These are phyloP conservation scores for Lasioglossum lativentre DNA, from an alignment of 2,888 invertebrate genomes.

Conservation along the genomic window DNA sequence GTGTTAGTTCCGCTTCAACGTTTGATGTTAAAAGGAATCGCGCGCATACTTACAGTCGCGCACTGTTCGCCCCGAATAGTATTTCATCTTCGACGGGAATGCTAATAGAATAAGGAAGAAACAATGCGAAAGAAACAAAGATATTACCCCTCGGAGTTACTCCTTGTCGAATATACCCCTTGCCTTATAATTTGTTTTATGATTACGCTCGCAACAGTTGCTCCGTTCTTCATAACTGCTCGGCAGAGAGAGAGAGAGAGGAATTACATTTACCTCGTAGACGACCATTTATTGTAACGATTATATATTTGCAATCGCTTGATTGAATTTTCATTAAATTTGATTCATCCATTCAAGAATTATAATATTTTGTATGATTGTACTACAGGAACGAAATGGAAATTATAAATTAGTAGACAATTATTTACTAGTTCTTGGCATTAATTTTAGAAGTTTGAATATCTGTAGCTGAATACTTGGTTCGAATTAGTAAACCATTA, in stretches of 20 bases:
- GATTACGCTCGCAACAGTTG: not conserved
- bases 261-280: not conserved
- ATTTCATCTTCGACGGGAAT: not conserved
- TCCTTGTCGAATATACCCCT: not conserved
- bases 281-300: not conserved
- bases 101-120: not conserved
- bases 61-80: not conserved
- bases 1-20: not conserved
- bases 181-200: not conserved
- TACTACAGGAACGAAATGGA: not conserved
- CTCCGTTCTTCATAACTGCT: not conserved
- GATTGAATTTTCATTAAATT: not conserved
- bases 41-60: not conserved
- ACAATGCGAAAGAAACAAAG: not conserved
- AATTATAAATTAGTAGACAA: not conserved
- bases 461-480: not conserved
- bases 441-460: not conserved
- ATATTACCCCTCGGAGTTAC: not conserved
- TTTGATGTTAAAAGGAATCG: not conserved
- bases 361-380: too few species aligned
- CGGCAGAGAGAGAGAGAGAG: not conserved
- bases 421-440: not conserved
- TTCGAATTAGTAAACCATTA: not conserved
- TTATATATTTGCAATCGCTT: not conserved
- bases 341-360: not conserved